Percentiles rank a stretch among this genome's conserved stretches.
phyloP scores from a whole-genome alignment of 2,888 invertebrate species.

The Orthosia gracilis region DNA sequence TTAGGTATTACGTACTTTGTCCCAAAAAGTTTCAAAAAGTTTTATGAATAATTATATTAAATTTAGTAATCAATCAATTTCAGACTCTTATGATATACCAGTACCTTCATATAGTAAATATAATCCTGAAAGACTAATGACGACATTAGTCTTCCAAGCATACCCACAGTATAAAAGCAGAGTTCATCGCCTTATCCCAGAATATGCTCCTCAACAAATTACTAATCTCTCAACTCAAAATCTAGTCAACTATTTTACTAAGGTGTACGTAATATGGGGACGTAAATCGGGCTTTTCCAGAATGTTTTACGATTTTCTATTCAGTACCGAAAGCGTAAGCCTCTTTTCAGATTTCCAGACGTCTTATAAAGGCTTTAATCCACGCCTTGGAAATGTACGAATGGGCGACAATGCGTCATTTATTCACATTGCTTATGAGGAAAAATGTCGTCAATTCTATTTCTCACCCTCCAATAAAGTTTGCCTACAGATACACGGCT shows the following conservation, averaged over 20 bases:
- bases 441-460: conserved; percentile 59
- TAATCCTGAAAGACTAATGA: conserved; percentile 30
- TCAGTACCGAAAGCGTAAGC: conserved; percentile 79
- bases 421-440: conserved; percentile 65
- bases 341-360: conserved; percentile 82
- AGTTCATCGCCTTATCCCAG: conserved; percentile 13
- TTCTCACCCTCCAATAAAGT: conserved; percentile 57
- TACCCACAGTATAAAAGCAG: conserved; percentile 1
- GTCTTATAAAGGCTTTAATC: conserved; percentile 81
- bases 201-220: conserved; percentile 19
- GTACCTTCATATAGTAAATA: not conserved
- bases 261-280: conserved; percentile 69
- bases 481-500: conserved; percentile 42
- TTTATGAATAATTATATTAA: not conserved
- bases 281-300: conserved; percentile 76
- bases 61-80: conserved; percentile 14
- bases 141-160: conserved; percentile 21
- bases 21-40: not conserved
- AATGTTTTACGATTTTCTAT: conserved; percentile 80
- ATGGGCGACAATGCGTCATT: conserved; percentile 78
- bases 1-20: not conserved
- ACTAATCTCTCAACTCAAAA: too few species aligned
- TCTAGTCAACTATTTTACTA: conserved; percentile 56
- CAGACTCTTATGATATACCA: not conserved
- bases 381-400: conserved; percentile 72